These are phyloP conservation scores for Caenorhabditis sp. DNA, from an alignment of 2,888 invertebrate genomes.

Conservation along the genomic window DNA sequence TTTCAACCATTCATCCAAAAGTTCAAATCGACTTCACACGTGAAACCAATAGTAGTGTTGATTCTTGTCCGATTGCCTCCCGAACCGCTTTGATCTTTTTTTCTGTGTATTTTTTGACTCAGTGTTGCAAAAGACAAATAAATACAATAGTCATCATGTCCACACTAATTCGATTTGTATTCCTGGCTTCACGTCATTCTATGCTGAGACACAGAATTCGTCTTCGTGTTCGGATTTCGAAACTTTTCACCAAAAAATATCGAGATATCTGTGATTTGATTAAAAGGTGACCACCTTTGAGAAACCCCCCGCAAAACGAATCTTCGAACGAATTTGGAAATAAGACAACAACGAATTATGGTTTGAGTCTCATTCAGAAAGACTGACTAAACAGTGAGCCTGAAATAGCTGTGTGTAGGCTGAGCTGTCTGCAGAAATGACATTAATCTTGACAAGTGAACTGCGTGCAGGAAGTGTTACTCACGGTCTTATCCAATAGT, in stretches of 20 bases:
- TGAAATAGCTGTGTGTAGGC: constrained; percentile 14
- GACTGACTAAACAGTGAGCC: not conserved
- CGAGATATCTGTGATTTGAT: constrained; percentile 26
- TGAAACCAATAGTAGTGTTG: constrained; percentile 37
- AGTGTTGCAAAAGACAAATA: constrained; percentile 42
- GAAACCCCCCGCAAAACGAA: not conserved
- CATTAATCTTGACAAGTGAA: constrained; percentile 8
- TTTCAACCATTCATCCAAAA: constrained; percentile 24
- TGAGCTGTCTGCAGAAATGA: constrained; percentile 19
- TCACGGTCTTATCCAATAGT: constrained; percentile 18
- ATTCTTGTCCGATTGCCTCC: constrained; percentile 36
- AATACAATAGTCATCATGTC: constrained; percentile 58
- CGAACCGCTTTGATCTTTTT: constrained; percentile 38
- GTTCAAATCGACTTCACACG: constrained; percentile 34
- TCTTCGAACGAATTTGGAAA: not conserved
- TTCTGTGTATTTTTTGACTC: constrained; percentile 55
- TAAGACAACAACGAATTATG: not conserved
- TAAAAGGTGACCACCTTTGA: constrained; percentile 1
- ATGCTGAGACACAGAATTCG: constrained; percentile 39
- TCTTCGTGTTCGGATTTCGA: constrained; percentile 28
- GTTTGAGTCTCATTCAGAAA: not conserved
- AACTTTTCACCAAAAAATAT: constrained; percentile 7
- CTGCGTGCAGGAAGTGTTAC: constrained; percentile 1
- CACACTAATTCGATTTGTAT: constrained; percentile 48
- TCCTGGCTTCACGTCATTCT: constrained; percentile 43